Base-by-base conservation (phyloP, 2,888 invertebrate genomes). In the Idaea dimidiata region DNA sequence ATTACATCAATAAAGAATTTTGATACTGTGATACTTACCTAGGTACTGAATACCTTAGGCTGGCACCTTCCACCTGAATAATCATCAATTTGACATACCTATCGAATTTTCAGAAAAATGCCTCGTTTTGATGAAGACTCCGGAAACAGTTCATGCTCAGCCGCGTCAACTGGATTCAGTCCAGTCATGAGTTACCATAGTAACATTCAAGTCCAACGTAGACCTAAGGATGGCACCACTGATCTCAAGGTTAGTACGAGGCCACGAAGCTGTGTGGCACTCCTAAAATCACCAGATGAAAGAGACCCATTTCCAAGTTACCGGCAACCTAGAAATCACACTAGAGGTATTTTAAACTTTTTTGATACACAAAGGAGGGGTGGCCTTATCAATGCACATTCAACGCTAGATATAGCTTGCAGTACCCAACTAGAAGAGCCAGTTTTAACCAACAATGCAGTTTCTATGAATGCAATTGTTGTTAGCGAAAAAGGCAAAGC, bases 81-180 rank as follows among this genome's bases (percentile, higher is more conserved):
- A 43, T 43, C 43, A 14, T 10, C 43, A 43, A 14, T 14, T 7
- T 14, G 8, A 43, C 43, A n/a, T n/a, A n/a, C n/a, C 10, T 43
- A 14, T 8, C 14, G 18, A 8, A 17, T 7, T 66, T 66, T 18
- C 64, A 66, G 66, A 14, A 66, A n/a, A 58, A 92, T 89, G 89
- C 81, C 77, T 59, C 88, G 85, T 64, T 90, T 83, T 66, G 92
- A 93, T 71, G 93, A 90, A 73, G 93, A 93, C 70, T 93, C 93
- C 0, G 92, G 93, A 2, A 86, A 89, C 33, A 93, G 92, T 72
- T 90, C 93, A 58, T 92, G 93, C 70, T 93, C 93, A 31, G 91
- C 91, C 4, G 85, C 87, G 3, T 93, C 93, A 14, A 73, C 86
- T 43, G 86, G 87, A 16, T 70, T 88, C 54, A 88, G 87, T 63